phyloP scores from a whole-genome alignment of 2,888 invertebrate genomes.

The Trisateles emortualis region DNA sequence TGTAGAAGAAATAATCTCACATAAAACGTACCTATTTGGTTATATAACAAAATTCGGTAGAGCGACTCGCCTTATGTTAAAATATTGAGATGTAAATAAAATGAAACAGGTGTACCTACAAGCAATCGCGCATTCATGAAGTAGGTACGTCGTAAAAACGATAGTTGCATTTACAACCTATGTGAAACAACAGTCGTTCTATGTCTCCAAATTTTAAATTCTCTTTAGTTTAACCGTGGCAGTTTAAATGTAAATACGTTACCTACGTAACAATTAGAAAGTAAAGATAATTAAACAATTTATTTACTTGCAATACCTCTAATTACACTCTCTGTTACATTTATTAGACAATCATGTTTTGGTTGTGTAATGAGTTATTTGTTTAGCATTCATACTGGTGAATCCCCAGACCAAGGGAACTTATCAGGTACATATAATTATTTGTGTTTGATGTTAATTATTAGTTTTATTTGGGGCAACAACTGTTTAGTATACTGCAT shows the following conservation, averaged over 20 bases:
- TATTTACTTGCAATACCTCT: neutral
- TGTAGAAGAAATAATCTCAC: neutral
- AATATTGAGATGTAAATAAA: constrained; percentile 15
- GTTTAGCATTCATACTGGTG: neutral
- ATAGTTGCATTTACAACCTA: constrained; percentile 14
- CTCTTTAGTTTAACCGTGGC: constrained; percentile 49
- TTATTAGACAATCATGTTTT: neutral
- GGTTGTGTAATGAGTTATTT: neutral
- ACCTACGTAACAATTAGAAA: constrained; percentile 33
- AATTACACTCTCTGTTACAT: neutral
- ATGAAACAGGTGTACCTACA: constrained; percentile 20
- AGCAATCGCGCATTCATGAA: constrained; percentile 5
- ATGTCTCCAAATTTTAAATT: constrained; percentile 30
- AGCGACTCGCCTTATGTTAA: neutral
- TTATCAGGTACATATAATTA: neutral
- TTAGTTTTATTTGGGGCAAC: neutral
- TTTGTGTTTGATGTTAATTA: neutral
- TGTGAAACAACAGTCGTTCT: constrained; percentile 12
- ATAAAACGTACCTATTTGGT: constrained; percentile 6
- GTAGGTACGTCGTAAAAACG: constrained; percentile 13
- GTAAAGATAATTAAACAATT: constrained; percentile 9
- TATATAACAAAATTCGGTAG: constrained; percentile 18
- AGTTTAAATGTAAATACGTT: constrained; percentile 33
- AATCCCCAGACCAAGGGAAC: neutral
- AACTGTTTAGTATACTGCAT: neutral